Conservation (phyloP, 30 jellyfish, hydroid and myxozoan species). For the Mastigias papua region DNA sequence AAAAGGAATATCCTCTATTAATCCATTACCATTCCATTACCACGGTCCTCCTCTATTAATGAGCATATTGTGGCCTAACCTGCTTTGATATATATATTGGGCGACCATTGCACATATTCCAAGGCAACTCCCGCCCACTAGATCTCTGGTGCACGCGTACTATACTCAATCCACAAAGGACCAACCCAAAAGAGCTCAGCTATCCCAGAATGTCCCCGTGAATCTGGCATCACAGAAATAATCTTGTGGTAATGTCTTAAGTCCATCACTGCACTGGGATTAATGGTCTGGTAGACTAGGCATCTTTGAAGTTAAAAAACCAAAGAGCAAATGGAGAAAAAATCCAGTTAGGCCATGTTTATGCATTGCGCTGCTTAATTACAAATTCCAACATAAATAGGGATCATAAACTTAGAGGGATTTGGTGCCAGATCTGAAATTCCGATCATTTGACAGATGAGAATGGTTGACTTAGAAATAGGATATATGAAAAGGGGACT, state of each 20-base stretch:
- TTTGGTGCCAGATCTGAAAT: constrained; percentile 44
- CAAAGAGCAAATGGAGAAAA: neutral
- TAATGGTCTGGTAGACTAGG: neutral
- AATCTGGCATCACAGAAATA: neutral
- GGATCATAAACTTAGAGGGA: constrained; percentile 21
- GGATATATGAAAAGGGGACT: constrained; percentile 44
- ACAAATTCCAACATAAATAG: constrained; percentile 11
- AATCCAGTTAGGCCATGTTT: neutral
- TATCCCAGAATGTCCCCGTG: neutral
- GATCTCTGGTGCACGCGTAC: neutral
- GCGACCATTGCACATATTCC: neutral
- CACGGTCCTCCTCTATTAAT: neutral
- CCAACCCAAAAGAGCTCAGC: neutral
- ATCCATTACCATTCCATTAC: no score
- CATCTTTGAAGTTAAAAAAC: neutral
- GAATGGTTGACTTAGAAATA: constrained; percentile 25
- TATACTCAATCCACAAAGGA: neutral
- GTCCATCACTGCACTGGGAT: neutral
- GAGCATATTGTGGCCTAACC: neutral
- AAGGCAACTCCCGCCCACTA: neutral
- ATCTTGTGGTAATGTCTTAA: neutral
- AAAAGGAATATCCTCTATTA: no score
- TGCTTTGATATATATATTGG: neutral
- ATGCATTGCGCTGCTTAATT: neutral
- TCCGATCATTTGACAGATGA: constrained; percentile 25